Conservation (phyloP, 2,113 vertebrate genomes). For the Lamprotornis superbus region DNA sequence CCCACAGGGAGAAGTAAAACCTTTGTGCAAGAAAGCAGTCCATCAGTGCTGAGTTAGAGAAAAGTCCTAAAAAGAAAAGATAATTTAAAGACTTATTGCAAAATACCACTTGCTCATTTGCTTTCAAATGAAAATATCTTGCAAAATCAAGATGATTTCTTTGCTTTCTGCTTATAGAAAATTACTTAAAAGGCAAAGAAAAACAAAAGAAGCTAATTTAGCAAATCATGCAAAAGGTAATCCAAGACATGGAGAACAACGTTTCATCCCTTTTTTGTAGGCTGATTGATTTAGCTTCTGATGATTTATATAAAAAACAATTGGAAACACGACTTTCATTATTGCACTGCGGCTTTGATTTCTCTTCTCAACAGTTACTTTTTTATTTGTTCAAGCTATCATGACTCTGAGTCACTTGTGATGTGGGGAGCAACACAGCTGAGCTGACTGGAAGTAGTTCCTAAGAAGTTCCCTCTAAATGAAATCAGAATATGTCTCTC, state of each 20-base stretch:
- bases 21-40: background rate
- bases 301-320: background rate
- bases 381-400: slow-evolving; percentile 42
- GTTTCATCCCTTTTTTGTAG: background rate
- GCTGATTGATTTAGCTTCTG: background rate
- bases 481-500: background rate
- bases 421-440: background rate
- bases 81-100: background rate
- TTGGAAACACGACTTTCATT: slow-evolving; percentile 14
- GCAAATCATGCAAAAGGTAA: background rate
- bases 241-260: background rate
- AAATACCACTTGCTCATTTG: background rate
- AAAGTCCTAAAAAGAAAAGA: background rate
- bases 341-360: slow-evolving; percentile 25
- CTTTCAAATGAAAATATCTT: background rate
- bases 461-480: background rate
- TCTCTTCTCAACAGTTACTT: background rate
- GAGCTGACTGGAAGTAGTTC: background rate
- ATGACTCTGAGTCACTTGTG: slow-evolving; percentile 38
- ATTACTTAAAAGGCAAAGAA: background rate
- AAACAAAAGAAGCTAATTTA: background rate
- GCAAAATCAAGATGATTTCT: background rate
- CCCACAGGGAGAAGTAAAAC: background rate
- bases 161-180: background rate
- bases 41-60: background rate